phyloP scores from a whole-genome alignment of 2,888 invertebrate genomes.

The Phaedon cochleariae region DNA sequence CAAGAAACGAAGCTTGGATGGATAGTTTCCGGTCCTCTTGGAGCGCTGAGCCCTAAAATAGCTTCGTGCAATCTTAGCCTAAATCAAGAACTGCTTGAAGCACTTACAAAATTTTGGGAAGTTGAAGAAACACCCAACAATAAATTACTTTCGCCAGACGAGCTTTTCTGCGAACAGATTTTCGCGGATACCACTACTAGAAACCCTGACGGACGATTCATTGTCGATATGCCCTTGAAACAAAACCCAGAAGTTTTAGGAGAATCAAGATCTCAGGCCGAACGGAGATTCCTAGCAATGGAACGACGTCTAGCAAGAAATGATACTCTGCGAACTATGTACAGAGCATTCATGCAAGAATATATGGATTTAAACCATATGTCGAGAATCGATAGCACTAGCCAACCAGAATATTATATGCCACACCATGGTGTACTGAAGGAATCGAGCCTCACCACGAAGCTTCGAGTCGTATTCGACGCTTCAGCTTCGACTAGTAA shows the following conservation, averaged over 20 bases:
- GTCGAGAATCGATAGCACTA: constrained; percentile 4
- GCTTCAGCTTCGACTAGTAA: constrained; percentile 21
- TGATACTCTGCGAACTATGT: constrained; percentile 23
- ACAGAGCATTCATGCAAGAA: constrained; percentile 33
- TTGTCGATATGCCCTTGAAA: constrained; percentile 35
- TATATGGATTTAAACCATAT: constrained; percentile 16
- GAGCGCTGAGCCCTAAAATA: not conserved
- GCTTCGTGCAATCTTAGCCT: constrained; percentile 16
- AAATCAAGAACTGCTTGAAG: constrained; percentile 15
- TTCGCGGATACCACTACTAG: constrained; percentile 16
- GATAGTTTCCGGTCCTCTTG: constrained; percentile 18
- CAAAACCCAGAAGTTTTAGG: constrained; percentile 33
- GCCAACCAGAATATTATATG: constrained; percentile 17
- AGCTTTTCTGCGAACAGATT: too few species aligned
- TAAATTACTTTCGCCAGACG: too few species aligned
- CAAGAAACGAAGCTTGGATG: constrained; percentile 21
- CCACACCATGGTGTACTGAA: constrained; percentile 32
- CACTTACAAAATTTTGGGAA: constrained; percentile 14
- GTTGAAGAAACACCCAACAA: constrained; percentile 14
- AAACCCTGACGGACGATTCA: constrained; percentile 28
- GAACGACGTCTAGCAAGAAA: constrained; percentile 27
- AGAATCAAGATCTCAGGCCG: constrained; percentile 21
- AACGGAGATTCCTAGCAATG: constrained; percentile 20
- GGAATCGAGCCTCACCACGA: constrained; percentile 29
- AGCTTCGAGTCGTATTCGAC: constrained; percentile 33